Percentiles rank a stretch among this genome's conserved stretches.
Conservation (phyloP, 2,888 invertebrate species). For the Cheilosia vulpina region DNA sequence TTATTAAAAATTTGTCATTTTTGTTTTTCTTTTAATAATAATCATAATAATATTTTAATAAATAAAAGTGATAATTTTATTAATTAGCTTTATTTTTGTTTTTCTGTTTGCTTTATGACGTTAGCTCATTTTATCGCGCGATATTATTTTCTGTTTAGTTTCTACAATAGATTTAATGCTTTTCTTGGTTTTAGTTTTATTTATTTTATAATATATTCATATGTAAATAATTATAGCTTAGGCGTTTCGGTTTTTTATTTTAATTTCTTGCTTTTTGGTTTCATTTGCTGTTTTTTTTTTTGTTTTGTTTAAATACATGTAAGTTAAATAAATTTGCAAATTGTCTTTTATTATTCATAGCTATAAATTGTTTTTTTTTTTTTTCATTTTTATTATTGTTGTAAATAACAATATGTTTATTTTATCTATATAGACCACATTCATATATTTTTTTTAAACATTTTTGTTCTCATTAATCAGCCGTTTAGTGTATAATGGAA, state of each 20-base stretch:
- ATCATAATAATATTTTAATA: constrained; percentile 71
- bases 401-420: constrained; percentile 52
- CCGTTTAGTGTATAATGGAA: constrained; percentile 66
- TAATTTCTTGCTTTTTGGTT: constrained; percentile 24
- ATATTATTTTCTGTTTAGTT: constrained; percentile 43
- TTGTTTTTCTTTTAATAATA: constrained; percentile 57
- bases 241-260: constrained; percentile 69
- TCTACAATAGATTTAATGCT: constrained; percentile 64
- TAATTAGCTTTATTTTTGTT: constrained; percentile 60
- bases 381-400: constrained; percentile 37
- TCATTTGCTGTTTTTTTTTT: constrained; percentile 1
- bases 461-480: constrained; percentile 45
- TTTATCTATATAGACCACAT: constrained; percentile 49
- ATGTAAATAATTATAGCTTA: constrained; percentile 74
- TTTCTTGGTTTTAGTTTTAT: constrained; percentile 36
- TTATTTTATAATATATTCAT: constrained; percentile 66
- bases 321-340: constrained; percentile 49
- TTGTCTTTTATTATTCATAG: constrained; percentile 39
- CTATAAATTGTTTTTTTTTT: constrained; percentile 42
- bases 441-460: constrained; percentile 23
- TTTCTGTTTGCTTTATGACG: constrained; percentile 63
- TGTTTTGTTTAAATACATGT: constrained; percentile 46
- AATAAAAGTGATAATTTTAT: constrained; percentile 73
- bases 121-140: constrained; percentile 69
- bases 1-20: constrained; percentile 74